A percentile compares a stretch with the other conserved stretches of the same genome.
These are phyloP conservation scores for Zophobas morio DNA, from an alignment of 1,140 invertebrate genomes.

Conservation along the genomic window DNA sequence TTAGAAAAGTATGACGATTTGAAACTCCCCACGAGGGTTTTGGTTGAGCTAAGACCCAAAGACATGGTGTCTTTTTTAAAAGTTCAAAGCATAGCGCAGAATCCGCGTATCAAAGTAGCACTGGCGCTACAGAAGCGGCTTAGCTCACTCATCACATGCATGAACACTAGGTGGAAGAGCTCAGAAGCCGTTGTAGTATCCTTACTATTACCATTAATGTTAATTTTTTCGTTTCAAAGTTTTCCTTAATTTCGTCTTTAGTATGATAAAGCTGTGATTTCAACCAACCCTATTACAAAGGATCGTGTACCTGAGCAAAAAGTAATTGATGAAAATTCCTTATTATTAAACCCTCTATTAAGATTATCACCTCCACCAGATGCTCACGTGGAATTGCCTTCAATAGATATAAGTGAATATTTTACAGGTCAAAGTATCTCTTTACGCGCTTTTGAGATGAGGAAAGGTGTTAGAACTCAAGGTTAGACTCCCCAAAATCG, in stretches of 20 bases:
- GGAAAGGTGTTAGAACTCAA: constrained; percentile 72
- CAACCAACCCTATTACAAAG: constrained; percentile 52
- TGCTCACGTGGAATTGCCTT: constrained; percentile 76
- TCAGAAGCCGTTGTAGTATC: constrained; percentile 64
- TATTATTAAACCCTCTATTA: constrained; percentile 58
- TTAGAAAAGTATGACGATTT: constrained; percentile 83
- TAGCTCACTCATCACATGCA: constrained; percentile 80
- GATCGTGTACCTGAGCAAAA: constrained; percentile 58
- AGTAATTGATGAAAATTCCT: constrained; percentile 54
- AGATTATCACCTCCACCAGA: constrained; percentile 71
- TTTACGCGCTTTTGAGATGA: constrained; percentile 80
- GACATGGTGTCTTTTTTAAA: constrained; percentile 85
- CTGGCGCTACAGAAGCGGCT: constrained; percentile 84
- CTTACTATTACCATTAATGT: constrained; percentile 19
- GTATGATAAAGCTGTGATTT: constrained; percentile 61
- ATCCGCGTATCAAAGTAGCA: constrained; percentile 86
- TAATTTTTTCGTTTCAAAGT: constrained; percentile 26
- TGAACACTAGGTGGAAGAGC: constrained; percentile 83
- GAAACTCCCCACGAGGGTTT: constrained; percentile 85
- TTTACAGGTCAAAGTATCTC: constrained; percentile 82
- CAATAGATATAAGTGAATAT: constrained; percentile 81
- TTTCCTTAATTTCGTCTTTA: constrained; percentile 47
- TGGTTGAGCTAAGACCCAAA: constrained; percentile 83
- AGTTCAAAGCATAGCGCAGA: constrained; percentile 90
- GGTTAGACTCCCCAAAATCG: neutral